phyloP scores from a whole-genome alignment of 1,140 invertebrate species.

The Apis laboriosa region DNA sequence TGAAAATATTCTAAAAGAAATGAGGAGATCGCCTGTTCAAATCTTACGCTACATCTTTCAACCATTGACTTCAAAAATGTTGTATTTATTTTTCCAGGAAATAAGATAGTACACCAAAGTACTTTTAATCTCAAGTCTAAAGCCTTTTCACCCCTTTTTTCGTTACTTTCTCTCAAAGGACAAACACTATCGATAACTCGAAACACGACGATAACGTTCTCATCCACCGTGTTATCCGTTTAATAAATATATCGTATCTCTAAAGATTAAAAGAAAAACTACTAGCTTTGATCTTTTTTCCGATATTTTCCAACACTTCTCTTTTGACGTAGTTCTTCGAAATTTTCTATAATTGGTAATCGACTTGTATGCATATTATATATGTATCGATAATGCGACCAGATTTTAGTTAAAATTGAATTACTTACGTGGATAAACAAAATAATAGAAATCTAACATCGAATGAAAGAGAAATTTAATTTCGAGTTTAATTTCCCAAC shows the following conservation, averaged over 20 bases:
- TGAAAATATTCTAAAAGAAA: too few relatives aligned
- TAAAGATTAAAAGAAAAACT: not conserved
- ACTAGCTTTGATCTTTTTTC: not conserved
- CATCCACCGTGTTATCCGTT: not conserved
- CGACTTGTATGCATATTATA: not conserved
- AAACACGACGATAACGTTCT: slow-evolving; percentile 11
- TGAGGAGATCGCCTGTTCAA: too few relatives aligned
- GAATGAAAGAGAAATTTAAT: not conserved
- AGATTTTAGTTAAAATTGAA: slow-evolving; percentile 24
- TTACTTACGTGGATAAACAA: not conserved
- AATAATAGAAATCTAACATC: slow-evolving; percentile 12
- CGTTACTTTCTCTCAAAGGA: not conserved
- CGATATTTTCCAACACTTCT: too few relatives aligned
- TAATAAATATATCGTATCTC: slow-evolving; percentile 12
- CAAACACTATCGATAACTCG: not conserved
- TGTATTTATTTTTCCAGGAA: not conserved
- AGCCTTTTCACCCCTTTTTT: not conserved
- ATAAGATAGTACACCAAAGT: not conserved
- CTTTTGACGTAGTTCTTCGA: not conserved
- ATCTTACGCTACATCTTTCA: too few relatives aligned
- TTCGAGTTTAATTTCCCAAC: not conserved
- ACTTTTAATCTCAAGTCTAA: not conserved
- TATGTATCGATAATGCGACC: not conserved
- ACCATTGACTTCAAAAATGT: too few relatives aligned
- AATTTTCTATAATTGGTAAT: slow-evolving; percentile 8